Evolutionary conservation across 1,140 invertebrate genomes (phyloP), one percentile per base, ranked within the genome.

Genomic region (Drosophila ficusphila): DNA sequence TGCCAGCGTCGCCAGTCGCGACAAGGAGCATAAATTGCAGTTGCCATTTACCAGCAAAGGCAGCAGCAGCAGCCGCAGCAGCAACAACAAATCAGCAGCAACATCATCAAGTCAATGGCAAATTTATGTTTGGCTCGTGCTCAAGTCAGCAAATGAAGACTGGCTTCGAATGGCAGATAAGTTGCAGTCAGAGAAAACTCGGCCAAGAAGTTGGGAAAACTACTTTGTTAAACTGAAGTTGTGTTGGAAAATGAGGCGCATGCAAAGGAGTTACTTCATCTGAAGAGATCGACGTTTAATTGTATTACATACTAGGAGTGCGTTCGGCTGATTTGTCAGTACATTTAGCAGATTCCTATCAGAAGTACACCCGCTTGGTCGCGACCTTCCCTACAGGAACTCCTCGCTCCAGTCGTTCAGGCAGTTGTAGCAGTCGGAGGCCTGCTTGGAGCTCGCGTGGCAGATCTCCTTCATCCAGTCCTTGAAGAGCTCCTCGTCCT

Each of bases 391-490:
- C 91, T 94, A 96, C 93, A 98, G 94, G 92, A 98, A 98, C 92
- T 98, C 97, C 92, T 97, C 96, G 92, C 97, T 98, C 97, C 97
- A 99, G 92, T 99, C 98, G 67, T 95, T 96, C 4, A 99, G 93
- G 92, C 98, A 99, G 72, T 97, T 95, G 91, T 95, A 98, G 90
- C 98, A 99, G 92, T 99, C 97, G 44, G 94, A 94, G 0, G 97
- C 96, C 90, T 99, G 98, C 92, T 99, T 99, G 0, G 95, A 93
- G 90, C 98, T 99, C 0, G 98, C 97, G 73, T 95, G 94, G 85
- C 95, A 96, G 0, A 94, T 94, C 44, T 99, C 97, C 90, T 99
- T 99, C 94, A 99, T 95, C 98, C 98, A 99, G 76, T 99, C 97
- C 91, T 96, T 95, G 92, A 99, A 99, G 21, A 99, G 91, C 81